Evolutionary conservation across 2,113 vertebrate genomes (phyloP), one percentile per base, ranked within the genome.

Genomic region (Esox niger): DNA sequence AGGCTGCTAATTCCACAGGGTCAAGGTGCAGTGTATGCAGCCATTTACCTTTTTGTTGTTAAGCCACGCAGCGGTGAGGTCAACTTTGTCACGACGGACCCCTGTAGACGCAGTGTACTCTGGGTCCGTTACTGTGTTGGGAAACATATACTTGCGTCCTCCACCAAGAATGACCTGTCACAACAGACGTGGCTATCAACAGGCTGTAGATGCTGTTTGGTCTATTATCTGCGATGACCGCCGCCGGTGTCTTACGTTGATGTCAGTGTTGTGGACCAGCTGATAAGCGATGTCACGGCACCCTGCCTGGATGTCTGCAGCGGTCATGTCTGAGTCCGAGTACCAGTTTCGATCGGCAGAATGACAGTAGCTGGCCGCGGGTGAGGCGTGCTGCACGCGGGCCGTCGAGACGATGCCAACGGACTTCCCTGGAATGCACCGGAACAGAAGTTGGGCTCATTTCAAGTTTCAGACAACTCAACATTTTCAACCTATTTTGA

Each of bases 341-440:
- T 93, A 93, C 93, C 93, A 94, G 15, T n/a, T 8, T 61, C 93
- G 77, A n/a, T 88, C 5, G 1, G 86, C 81, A 15, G 21, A 15
- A 73, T 94, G 91, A 17, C 91, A 88, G 5, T 94, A 94, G 60
- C 1, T 52, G 2, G 80, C 92, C 0, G 47, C 78, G 1, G 92
- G 93, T 9, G 93, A 93, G 5, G 93, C 92, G 1, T 94, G 93
- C 62, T 93, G 92, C 20, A 94, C 91, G 23, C 92, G 89, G 1
- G 93, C 86, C 3, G 92, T 93, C 6, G 88, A 91, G 6, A 94
- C 90, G 54, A 94, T 87, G 30, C 92, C 93, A 21, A 93, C 92
- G 0, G 92, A 92, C 76, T 92, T 94, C 11, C 90, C 93, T 93
- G 46, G 11, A 83, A 79, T 5, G 63, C 25, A 66, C 15, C 2